phyloP scores from a whole-genome alignment of 2,888 invertebrate genomes.

The Oscheius onirici region DNA sequence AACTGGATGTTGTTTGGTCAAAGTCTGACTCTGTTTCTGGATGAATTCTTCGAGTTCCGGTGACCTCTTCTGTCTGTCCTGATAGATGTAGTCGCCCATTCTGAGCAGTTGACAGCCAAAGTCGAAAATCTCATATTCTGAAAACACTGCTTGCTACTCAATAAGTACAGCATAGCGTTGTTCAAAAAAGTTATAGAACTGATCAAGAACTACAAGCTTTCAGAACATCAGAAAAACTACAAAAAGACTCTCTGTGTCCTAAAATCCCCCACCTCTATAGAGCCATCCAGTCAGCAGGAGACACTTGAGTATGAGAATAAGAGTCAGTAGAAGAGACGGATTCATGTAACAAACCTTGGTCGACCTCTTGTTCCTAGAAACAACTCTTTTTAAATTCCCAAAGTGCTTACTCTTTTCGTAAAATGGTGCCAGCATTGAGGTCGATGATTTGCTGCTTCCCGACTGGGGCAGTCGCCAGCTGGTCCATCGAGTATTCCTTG shows the following conservation, averaged over 20 bases:
- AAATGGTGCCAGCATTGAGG: constrained; percentile 46
- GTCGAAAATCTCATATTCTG: constrained; percentile 27
- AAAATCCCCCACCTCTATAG: constrained; percentile 13
- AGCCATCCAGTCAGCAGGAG: constrained; percentile 22
- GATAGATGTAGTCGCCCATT: neutral
- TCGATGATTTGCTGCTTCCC: constrained; percentile 49
- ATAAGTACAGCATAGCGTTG: too few relatives aligned
- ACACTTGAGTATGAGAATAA: constrained; percentile 22
- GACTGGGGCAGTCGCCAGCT: constrained; percentile 43
- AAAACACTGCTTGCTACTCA: neutral
- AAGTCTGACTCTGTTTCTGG: neutral
- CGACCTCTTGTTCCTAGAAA: constrained; percentile 6
- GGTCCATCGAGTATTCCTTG: constrained; percentile 25
- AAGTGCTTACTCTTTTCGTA: constrained; percentile 4
- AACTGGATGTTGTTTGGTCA: neutral
- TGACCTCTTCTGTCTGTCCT: neutral
- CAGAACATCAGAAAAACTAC: too few relatives aligned
- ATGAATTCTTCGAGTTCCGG: constrained; percentile 14
- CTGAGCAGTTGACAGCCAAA: constrained; percentile 24
- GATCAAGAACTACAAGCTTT: neutral
- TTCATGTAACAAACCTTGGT: neutral
- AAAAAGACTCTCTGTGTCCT: neutral
- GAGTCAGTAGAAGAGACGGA: constrained; percentile 10
- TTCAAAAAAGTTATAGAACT: neutral
- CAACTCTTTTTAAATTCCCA: neutral